A percentile compares a stretch with the other conserved stretches of the same genome.
phyloP scores from a whole-genome alignment of 35 echinoderm and acorn worm species.

The Ophiothrix spiculata region DNA sequence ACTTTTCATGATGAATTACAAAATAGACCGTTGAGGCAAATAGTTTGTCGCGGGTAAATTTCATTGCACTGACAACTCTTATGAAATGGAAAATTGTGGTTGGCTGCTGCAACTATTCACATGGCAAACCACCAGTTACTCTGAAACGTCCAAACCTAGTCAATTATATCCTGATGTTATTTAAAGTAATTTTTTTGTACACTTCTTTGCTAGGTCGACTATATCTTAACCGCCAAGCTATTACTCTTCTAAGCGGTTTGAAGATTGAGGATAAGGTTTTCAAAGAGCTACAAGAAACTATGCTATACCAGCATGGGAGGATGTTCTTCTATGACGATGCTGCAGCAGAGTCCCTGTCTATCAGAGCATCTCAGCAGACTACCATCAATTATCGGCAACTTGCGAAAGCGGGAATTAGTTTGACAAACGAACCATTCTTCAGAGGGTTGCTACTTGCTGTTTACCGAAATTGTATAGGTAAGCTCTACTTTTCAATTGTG shows the following conservation, averaged over 20 bases:
- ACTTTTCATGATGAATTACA: no score
- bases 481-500: neutral
- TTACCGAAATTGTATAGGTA: slow-evolving; percentile 2
- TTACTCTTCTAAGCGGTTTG: slow-evolving; percentile 1
- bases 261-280: slow-evolving; percentile 9
- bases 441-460: neutral
- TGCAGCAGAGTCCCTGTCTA: slow-evolving; percentile 8
- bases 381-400: neutral
- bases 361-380: neutral
- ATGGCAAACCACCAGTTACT: no score
- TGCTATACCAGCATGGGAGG: neutral
- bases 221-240: slow-evolving; percentile 18
- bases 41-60: no score
- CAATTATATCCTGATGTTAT: no score
- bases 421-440: slow-evolving; percentile 26
- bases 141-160: no score
- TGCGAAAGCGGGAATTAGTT: neutral
- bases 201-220: no score
- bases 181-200: no score
- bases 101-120: no score
- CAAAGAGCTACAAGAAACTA: neutral
- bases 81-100: no score
- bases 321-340: slow-evolving; percentile 1
- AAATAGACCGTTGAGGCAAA: no score
- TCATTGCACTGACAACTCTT: no score